Evolutionary conservation across 2,888 invertebrate species (phyloP), one percentile per base, ranked within the genome.

Genomic region (Trichopoda pennipes): DNA sequence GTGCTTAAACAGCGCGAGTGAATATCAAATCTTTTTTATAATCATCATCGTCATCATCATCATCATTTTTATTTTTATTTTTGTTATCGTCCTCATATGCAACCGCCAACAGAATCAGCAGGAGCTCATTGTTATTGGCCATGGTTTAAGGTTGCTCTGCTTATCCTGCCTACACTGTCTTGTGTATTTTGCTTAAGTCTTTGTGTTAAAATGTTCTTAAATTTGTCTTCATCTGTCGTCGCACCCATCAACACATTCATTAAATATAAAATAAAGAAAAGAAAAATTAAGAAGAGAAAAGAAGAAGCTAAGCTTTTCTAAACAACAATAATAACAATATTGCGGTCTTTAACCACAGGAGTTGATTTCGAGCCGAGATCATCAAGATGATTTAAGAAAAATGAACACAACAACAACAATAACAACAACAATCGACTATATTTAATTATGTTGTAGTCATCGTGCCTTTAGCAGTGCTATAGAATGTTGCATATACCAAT

Each of bases 141-240:
- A 81, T 78, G 69, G 64, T 81, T 81, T 81, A 69, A 69, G 78
- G 63, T 78, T 81, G 16, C 55, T 21, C 73, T 80, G 70, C 80
- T 81, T 78, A 81, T 77, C 78, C 81, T 44, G 61, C 61, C 60
- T 73, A 60, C 74, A 75, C 61, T n/a, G 32, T 47, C 70, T 58
- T 60, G 35, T 47, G 56, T 75, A 14, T 32, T 56, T 63, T 49
- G 14, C 14, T 49, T 76, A 21, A 17, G 35, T 32, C 70, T 66
- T 76, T 76, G 75, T 70, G 66, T 70, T 75, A 55, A 77, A 64
- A 66, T 66, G 49, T 77, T 69, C 56, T 69, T 83, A 85, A 84
- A 84, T 85, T 81, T 83, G 84, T 84, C 84, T 82, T 85, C 84
- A 85, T 83, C 84, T 84, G 84, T 84, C 81, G 82, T 76, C 79